Conservation (phyloP, 2,113 vertebrate genomes). For the Dicrurus megarhynchus region DNA sequence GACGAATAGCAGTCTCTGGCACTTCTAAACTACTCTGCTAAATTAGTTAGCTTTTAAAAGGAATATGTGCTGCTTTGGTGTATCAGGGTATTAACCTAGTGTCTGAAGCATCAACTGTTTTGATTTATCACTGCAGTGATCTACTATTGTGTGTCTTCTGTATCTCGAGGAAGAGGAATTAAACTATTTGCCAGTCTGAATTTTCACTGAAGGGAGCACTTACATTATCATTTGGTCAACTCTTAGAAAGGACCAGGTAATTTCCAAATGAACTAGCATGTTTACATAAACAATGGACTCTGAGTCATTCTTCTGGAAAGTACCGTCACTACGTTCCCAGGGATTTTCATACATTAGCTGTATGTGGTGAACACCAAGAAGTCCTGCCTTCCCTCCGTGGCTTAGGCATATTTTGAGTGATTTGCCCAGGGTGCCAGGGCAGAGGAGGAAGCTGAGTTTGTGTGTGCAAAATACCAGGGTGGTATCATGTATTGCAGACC, state of each 20-base stretch:
- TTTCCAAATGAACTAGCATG: not conserved
- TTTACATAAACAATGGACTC: not conserved
- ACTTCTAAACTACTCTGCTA: not conserved
- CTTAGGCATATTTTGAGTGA: not conserved
- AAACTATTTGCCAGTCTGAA: not conserved
- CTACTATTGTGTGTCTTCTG: not conserved
- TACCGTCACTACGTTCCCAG: not conserved
- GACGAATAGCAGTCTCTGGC: accelerated
- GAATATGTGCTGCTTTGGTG: not conserved
- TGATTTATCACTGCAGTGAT: not conserved
- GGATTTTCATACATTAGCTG: not conserved
- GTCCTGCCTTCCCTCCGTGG: not conserved
- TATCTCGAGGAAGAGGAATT: not conserved
- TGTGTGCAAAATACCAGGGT: not conserved
- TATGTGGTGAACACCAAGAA: not conserved
- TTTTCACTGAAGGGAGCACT: not conserved
- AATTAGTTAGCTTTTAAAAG: not conserved
- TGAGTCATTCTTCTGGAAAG: conserved; percentile 29
- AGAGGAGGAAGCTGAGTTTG: not conserved
- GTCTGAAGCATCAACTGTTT: not conserved
- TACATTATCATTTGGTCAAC: not conserved
- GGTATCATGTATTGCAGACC: not conserved
- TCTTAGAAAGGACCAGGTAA: not conserved
- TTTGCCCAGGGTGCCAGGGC: not conserved
- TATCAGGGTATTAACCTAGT: not conserved